Base-by-base conservation (phyloP, 2,113 vertebrate species). In the Empidonax alnorum region DNA sequence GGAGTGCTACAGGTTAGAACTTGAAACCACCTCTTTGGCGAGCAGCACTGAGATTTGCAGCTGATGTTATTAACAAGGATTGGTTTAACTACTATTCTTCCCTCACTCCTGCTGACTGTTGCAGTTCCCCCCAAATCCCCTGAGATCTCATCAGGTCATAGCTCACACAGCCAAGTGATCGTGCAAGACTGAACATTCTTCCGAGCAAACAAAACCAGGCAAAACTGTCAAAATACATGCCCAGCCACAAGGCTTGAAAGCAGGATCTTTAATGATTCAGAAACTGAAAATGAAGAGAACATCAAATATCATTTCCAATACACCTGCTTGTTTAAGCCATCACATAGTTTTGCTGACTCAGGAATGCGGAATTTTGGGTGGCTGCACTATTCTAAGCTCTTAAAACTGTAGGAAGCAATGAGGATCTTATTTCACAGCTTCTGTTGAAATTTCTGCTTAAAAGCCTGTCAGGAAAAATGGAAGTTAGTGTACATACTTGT, bases 1-100 rank as follows among this genome's bases (percentile, higher is more conserved):
- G 44, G 67, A 93, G 88, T n/a, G 44, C 65, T 86, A 6, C 90
- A 93, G 61, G 94, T 96, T 75, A 56, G 69, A 93, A 95, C 96
- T 93, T 95, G 93, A 93, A 93, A 79, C 22, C 56, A 68, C 20
- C n/a, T 49, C 56, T 74, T 77, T 53, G 53, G 53, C 0, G 1
- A 88, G 83, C 87, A 83, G 75, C 76, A 55, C 59, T 62, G 19
- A 68, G 73, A 84, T 80, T 89, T 90, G 63, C 68, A 84, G 3
- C 83, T 90, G 83, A 75, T 66, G 52, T 79, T 77, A 67, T 83
- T 90, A 93, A 67, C 55, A 61, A n/a, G 79, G 79, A 74, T 92
- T 2, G 1, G 84, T 95, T 93, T 61, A 92, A 53, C 72, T 85
- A 8, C 62, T 56, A 0, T 83, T 90, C 68, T 55, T 93, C 61